Evolutionary conservation across 2,888 invertebrate genomes (phyloP).

Genomic region (Pachycephus smyrnensis): DNA sequence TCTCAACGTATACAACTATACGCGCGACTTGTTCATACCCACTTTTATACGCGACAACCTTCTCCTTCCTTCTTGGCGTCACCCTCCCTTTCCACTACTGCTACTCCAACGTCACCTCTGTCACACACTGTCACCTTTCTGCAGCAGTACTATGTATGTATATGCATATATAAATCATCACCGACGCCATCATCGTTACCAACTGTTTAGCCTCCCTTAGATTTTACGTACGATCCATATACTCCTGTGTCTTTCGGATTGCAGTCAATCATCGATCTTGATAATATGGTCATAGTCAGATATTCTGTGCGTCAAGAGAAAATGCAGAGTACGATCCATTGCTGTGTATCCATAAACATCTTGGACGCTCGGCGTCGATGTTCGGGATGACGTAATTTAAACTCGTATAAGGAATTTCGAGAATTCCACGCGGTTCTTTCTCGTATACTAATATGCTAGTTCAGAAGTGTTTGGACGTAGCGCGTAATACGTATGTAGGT

Average conservation of each 20-base stretch:
- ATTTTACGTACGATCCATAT: no score
- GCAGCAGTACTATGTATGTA: constrained; percentile 18
- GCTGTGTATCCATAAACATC: no score
- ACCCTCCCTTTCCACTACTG: constrained; percentile 3
- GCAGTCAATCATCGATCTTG: no score
- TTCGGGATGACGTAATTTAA: not conserved
- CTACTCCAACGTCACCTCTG: constrained; percentile 7
- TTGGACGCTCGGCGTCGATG: no score
- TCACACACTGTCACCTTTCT: constrained; percentile 14
- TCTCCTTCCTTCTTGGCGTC: constrained; percentile 29
- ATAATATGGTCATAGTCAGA: no score
- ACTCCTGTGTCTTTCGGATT: no score
- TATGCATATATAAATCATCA: not conserved
- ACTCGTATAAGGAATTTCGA: not conserved
- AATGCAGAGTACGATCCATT: not conserved
- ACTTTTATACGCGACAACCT: constrained; percentile 47
- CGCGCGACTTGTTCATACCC: constrained; percentile 41
- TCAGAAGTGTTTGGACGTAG: not conserved
- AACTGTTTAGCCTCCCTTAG: not conserved
- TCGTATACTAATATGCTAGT: not conserved
- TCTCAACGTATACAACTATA: constrained; percentile 37
- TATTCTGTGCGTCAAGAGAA: no score
- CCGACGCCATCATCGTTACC: not conserved
- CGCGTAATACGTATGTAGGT: not conserved
- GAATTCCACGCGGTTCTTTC: not conserved